Evolutionary conservation across 1,140 invertebrate species (phyloP).

Genomic region (Camponotus vicinus): DNA sequence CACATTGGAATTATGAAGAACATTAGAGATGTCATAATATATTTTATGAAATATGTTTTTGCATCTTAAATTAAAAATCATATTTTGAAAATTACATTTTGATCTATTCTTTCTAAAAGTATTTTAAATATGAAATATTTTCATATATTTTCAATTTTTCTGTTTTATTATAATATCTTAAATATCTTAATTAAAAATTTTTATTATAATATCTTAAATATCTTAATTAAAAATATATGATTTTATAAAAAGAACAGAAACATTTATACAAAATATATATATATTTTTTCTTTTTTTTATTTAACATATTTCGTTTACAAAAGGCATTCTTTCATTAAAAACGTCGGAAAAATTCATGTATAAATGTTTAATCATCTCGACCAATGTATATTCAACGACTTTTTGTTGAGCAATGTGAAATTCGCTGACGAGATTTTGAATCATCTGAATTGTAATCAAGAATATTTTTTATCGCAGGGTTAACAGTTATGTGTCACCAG

Average conservation of each 20-base stretch:
- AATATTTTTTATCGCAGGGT: neutral
- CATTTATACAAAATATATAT: neutral
- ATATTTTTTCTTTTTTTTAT: neutral
- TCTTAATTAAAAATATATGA: neutral
- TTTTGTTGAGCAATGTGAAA: neutral
- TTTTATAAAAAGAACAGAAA: neutral
- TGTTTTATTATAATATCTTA: neutral
- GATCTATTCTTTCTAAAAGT: neutral
- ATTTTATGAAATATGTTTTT: neutral
- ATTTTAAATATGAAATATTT: neutral
- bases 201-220: neutral
- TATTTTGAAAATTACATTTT: neutral
- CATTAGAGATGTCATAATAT: neutral
- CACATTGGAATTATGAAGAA: neutral
- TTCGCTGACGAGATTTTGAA: conserved; percentile 16
- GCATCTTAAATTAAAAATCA: neutral
- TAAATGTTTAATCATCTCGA: conserved; percentile 28
- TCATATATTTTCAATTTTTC: neutral
- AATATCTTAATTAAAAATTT: neutral
- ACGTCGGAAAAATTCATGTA: neutral
- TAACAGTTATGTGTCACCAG: conserved; percentile 20
- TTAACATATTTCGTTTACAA: neutral
- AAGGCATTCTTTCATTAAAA: neutral
- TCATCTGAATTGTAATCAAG: neutral
- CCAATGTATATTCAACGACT: conserved; percentile 14